Evolutionary conservation across 1,140 invertebrate genomes (phyloP), one percentile per base, ranked within the genome.

Genomic region (Diuraphis noxia): DNA sequence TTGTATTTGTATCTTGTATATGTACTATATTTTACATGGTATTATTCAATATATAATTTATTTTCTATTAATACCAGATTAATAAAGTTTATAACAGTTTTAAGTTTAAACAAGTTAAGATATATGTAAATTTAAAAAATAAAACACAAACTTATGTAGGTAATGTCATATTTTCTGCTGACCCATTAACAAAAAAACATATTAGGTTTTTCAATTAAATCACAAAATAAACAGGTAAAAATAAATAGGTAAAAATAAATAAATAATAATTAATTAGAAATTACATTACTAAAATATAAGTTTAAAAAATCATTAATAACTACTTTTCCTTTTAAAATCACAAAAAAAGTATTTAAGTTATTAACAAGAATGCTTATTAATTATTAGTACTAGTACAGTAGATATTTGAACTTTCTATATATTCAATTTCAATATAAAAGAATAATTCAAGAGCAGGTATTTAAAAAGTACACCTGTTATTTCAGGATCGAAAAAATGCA

Each of bases 401-500:
- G 3, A 17, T 17, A n/a, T 17, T 72, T 72, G 30, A n/a, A 13
- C 19, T 72, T n/a, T 34, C 10, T n/a, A 30, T 10, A 13, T 72
- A 4, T 17, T 72, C 2, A 34, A n/a, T 72, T 17, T 17, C 13
- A 72, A 72, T n/a, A 72, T 72, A n/a, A 72, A 72, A 19, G 30
- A 6, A n/a, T 72, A 17, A 72, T 17, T 72, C n/a, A 17, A 5
- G 25, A n/a, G n/a, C n/a, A n/a, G 4, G 25, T 63, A 56, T 79
- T 77, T 79, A 79, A 79, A 38, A 79, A 8, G 19, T 81, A 81
- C 23, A 81, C 7, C 21, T 25, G 30, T 38, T 92, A 77, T 90
- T 92, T n/a, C 88, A 97, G 96, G 93, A 96, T 97, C 38, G 95
- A 95, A 92, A 94, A 96, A 92, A 96, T 98, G 95, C 96, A 97